A percentile compares a stretch with the other conserved stretches of the same genome.
These are phyloP conservation scores for Sialis lutaria DNA, from an alignment of 2,888 invertebrate genomes.

Conservation along the genomic window DNA sequence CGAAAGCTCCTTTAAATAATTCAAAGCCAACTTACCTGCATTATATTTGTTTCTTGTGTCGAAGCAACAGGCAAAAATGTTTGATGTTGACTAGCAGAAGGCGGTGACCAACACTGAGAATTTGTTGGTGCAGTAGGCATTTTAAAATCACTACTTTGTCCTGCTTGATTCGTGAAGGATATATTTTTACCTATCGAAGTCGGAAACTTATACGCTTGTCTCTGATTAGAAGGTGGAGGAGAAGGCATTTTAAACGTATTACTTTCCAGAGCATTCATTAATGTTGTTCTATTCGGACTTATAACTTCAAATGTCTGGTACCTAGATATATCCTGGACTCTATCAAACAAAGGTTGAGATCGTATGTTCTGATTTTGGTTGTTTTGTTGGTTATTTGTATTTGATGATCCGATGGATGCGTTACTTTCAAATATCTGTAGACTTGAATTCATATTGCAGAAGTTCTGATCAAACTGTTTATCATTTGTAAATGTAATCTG, in stretches of 20 bases:
- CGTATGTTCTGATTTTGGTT: too few relatives aligned
- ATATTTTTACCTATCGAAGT: not conserved
- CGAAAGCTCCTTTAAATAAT: not conserved
- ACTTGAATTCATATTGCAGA: too few relatives aligned
- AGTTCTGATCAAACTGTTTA: too few relatives aligned
- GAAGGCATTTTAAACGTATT: constrained; percentile 30
- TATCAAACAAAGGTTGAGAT: too few relatives aligned
- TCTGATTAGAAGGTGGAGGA: constrained; percentile 20
- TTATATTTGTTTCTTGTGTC: not conserved
- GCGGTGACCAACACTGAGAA: constrained; percentile 3
- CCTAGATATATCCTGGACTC: too few relatives aligned
- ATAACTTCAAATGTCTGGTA: too few relatives aligned
- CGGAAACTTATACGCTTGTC: not conserved
- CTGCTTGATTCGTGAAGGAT: not conserved
- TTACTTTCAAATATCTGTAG: too few relatives aligned
- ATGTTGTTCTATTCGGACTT: too few relatives aligned
- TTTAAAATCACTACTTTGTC: constrained; percentile 4
- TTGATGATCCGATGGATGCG: too few relatives aligned
- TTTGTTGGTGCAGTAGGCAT: not conserved
- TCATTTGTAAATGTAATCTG: too few relatives aligned
- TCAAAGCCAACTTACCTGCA: not conserved
- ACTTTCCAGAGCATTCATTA: not conserved
- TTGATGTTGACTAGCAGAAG: not conserved
- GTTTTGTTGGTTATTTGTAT: too few relatives aligned
- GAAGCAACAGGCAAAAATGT: not conserved